Conservation (phyloP, 1,140 invertebrate genomes). For the Antheraea pernyi region DNA sequence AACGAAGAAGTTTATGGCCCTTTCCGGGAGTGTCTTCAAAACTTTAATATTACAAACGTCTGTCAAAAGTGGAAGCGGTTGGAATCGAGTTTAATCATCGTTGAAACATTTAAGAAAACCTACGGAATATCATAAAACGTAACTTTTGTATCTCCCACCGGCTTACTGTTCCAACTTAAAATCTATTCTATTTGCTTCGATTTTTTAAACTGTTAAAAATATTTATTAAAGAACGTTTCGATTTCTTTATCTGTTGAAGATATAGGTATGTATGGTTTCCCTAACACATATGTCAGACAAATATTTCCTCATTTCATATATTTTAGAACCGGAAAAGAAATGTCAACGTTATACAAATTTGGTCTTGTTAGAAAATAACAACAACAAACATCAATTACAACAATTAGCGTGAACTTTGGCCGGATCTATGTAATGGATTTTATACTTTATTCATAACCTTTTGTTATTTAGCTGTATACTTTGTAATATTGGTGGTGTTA, state of each 20-base stretch:
- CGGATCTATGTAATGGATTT: too few species aligned
- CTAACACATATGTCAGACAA: too few species aligned
- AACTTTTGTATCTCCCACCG: constrained; percentile 3
- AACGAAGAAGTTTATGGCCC: constrained; percentile 18
- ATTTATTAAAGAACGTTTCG: background rate
- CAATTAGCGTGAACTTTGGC: too few species aligned
- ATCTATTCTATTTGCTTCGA: background rate
- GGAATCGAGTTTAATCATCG: constrained; percentile 10
- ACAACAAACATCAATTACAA: too few species aligned
- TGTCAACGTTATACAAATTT: too few species aligned
- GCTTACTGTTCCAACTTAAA: background rate
- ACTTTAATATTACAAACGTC: constrained; percentile 29
- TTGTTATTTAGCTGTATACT: too few species aligned
- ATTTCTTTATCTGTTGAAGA: background rate
- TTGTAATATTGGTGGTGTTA: too few species aligned
- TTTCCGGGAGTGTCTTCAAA: constrained; percentile 17
- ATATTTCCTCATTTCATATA: too few species aligned
- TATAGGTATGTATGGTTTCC: too few species aligned
- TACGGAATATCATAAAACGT: background rate
- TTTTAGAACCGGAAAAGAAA: too few species aligned
- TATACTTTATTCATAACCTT: too few species aligned
- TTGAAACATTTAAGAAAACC: background rate
- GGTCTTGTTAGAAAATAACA: too few species aligned
- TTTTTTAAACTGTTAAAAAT: background rate
- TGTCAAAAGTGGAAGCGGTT: constrained; percentile 20